These are phyloP conservation scores for Solenopsis fugax DNA, from an alignment of 1,140 invertebrate species.

Conservation along the genomic window DNA sequence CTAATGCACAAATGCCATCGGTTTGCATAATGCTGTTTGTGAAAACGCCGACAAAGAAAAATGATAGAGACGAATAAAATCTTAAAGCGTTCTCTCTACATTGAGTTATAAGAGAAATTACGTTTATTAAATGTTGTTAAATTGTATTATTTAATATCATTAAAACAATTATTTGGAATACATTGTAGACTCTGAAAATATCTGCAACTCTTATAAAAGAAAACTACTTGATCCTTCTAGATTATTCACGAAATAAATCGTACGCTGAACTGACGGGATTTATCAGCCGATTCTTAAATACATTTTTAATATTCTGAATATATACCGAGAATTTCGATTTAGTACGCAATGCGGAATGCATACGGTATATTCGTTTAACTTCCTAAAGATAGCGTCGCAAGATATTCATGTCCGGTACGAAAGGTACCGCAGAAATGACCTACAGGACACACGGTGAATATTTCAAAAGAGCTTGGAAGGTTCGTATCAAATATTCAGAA, in stretches of 20 bases:
- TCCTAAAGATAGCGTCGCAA: slow-evolving; percentile 38
- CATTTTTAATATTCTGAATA: slow-evolving; percentile 21
- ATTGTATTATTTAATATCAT: slow-evolving; percentile 6
- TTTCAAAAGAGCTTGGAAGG: slow-evolving; percentile 36
- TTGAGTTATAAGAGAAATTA: neutral
- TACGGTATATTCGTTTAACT: slow-evolving; percentile 39
- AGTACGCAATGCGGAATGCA: slow-evolving; percentile 24
- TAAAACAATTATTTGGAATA: neutral
- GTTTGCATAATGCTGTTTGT: neutral
- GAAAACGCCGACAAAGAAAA: neutral
- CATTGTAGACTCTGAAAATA: neutral
- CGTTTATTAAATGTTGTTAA: neutral
- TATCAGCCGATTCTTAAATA: slow-evolving; percentile 8
- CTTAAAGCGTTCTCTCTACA: neutral
- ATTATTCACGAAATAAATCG: neutral
- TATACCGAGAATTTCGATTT: slow-evolving; percentile 16
- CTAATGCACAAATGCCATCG: too few species aligned
- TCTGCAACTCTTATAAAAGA: neutral
- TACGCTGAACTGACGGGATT: neutral
- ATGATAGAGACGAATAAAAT: neutral
- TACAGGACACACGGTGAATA: slow-evolving; percentile 34
- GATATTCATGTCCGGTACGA: slow-evolving; percentile 38
- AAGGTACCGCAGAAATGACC: slow-evolving; percentile 23
- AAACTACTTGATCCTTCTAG: neutral
- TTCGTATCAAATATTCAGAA: slow-evolving; percentile 23